Evolutionary conservation across 1,140 invertebrate genomes (phyloP).

Genomic region (Rhopalosiphum padi): DNA sequence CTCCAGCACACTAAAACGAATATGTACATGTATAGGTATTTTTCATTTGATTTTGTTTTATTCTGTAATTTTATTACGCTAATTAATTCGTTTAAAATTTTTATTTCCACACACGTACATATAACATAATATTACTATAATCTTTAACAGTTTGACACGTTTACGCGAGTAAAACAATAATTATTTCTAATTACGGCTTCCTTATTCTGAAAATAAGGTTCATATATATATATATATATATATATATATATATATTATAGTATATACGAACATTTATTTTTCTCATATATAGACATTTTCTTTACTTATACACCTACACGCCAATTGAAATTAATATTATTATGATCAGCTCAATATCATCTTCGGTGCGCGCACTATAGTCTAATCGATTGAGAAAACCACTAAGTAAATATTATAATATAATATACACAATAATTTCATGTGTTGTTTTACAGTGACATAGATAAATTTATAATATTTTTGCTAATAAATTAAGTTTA

Average conservation of each 20-base stretch:
- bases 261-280: background rate
- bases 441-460: background rate
- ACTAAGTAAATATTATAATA: too few species aligned
- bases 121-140: background rate
- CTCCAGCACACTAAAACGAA: background rate
- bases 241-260: background rate
- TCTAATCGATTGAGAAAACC: background rate
- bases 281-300: background rate
- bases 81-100: background rate
- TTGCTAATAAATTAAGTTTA: background rate
- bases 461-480: background rate
- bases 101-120: background rate
- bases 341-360: too few species aligned
- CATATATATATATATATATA: background rate
- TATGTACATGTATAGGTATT: background rate
- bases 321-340: too few species aligned
- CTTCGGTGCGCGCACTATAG: too few species aligned
- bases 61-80: background rate
- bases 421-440: background rate
- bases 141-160: background rate
- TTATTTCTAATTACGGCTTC: background rate
- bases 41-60: background rate
- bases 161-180: background rate
- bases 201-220: background rate
- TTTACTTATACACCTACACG: background rate